A percentile compares a stretch with the other conserved stretches of the same genome.
These are phyloP conservation scores for Neosilurus mollespiculum DNA, from an alignment of 2,797 vertebrate genomes.

Conservation along the genomic window DNA sequence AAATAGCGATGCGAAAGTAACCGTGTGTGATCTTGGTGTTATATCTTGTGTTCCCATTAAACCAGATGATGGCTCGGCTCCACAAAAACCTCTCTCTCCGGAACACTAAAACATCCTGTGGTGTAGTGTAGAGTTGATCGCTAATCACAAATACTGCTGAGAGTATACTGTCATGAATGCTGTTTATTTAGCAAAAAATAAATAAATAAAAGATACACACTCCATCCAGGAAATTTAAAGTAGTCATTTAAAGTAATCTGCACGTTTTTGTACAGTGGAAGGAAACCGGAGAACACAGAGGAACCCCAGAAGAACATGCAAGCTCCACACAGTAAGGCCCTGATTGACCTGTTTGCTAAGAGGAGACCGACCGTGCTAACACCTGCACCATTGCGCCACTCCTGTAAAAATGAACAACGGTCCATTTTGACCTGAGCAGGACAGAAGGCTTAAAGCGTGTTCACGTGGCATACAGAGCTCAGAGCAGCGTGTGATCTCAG, in stretches of 20 bases:
- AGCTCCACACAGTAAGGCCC: too few relatives aligned
- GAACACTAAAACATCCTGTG: not conserved
- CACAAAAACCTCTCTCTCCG: not conserved
- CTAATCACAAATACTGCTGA: not conserved
- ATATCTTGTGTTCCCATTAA: not conserved
- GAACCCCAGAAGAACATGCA: too few relatives aligned
- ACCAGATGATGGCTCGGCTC: not conserved
- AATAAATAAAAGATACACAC: not conserved
- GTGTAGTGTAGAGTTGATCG: not conserved
- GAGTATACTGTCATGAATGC: not conserved
- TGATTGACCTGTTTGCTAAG: too few relatives aligned
- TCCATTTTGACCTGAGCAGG: not conserved
- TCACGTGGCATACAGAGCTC: not conserved
- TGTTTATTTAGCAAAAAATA: not conserved
- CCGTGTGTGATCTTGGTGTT: not conserved
- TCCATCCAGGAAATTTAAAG: too few relatives aligned
- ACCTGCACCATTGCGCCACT: not conserved
- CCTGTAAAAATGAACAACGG: not conserved
- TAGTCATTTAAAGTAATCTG: too few relatives aligned
- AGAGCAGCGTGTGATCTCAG: constrained; percentile 21
- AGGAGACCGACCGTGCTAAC: too few relatives aligned
- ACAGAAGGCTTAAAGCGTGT: not conserved
- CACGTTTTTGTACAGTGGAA: too few relatives aligned
- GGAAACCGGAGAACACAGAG: too few relatives aligned
- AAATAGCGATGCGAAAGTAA: not conserved